Percentiles rank a stretch among this genome's conserved stretches.
Evolutionary conservation across 64 coral and sea anemone genomes (phyloP).

Genomic region (Stichodactyla helianthus): DNA sequence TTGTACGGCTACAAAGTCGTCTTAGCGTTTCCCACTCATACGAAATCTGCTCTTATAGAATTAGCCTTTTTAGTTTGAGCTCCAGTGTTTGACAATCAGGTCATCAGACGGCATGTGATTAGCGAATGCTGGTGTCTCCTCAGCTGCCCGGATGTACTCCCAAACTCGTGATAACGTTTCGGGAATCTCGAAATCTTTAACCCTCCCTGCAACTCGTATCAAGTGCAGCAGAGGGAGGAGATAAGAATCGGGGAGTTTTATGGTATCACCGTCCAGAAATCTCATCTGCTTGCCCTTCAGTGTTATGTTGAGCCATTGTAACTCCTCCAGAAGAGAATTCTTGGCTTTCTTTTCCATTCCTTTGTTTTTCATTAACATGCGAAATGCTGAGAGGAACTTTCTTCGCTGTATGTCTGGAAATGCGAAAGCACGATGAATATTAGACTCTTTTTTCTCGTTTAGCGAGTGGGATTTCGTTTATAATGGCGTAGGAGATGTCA

Average conservation of each 20-base stretch:
- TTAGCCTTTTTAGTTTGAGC: background rate
- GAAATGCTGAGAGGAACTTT: conserved; percentile 1
- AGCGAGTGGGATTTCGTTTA: too few species aligned
- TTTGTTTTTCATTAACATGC: conserved; percentile 4
- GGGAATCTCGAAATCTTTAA: background rate
- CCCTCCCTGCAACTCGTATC: background rate
- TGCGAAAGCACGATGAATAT: too few species aligned
- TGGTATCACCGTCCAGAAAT: conserved; percentile 8
- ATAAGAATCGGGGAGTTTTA: background rate
- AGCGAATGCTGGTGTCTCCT: background rate
- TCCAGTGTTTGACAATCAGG: background rate
- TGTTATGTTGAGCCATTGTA: conserved; percentile 3
- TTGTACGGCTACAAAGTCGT: too few species aligned
- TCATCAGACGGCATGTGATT: background rate
- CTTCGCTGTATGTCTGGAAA: background rate
- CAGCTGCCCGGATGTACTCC: background rate
- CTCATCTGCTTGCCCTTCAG: background rate
- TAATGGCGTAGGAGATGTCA: too few species aligned
- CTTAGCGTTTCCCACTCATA: too few species aligned
- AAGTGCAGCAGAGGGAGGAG: background rate
- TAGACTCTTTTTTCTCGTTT: too few species aligned
- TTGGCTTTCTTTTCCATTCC: background rate
- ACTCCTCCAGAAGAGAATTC: background rate
- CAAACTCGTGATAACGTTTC: background rate
- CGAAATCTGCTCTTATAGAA: too few species aligned